Percentiles rank a stretch among this genome's conserved stretches.
Evolutionary conservation across 2,797 vertebrate genomes (phyloP).

Genomic region (Kryptopterus vitreolus): DNA sequence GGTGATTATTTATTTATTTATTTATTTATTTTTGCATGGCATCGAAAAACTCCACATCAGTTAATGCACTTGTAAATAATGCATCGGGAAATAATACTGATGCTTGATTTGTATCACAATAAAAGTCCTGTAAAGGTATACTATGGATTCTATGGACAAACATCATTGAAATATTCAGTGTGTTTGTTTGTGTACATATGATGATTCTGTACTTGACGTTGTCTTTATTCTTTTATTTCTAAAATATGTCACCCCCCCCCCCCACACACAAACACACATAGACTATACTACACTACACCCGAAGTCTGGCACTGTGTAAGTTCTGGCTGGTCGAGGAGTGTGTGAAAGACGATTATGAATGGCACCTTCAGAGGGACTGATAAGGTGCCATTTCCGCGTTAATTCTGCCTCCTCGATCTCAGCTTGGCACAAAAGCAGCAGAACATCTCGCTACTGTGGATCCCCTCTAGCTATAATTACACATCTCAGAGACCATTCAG

Average conservation of each 20-base stretch:
- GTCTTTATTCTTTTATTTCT: background rate
- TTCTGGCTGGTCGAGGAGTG: constrained; percentile 36
- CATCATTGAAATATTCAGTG: background rate
- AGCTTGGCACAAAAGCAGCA: constrained; percentile 40
- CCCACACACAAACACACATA: background rate
- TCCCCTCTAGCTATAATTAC: constrained; percentile 41
- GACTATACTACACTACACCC: background rate
- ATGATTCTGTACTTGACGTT: background rate
- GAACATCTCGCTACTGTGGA: constrained; percentile 27
- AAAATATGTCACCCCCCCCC: background rate
- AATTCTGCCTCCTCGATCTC: constrained; percentile 53
- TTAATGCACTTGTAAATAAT: too few species aligned
- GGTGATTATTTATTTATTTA: too few species aligned
- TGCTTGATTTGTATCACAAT: too few species aligned
- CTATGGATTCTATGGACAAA: background rate
- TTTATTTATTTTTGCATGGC: too few species aligned
- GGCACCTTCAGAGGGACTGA: constrained; percentile 46
- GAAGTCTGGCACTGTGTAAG: constrained; percentile 46
- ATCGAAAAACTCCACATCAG: background rate
- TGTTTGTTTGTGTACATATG: background rate
- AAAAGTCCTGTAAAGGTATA: too few species aligned
- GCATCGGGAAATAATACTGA: too few species aligned
- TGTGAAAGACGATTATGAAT: constrained; percentile 52
- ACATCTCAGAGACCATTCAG: constrained; percentile 30
- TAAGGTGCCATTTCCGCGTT: constrained; percentile 53